Percentiles rank a stretch among this genome's conserved stretches.
These are phyloP conservation scores for Matsumyia berberina DNA, from an alignment of 2,888 invertebrate genomes.

Conservation along the genomic window DNA sequence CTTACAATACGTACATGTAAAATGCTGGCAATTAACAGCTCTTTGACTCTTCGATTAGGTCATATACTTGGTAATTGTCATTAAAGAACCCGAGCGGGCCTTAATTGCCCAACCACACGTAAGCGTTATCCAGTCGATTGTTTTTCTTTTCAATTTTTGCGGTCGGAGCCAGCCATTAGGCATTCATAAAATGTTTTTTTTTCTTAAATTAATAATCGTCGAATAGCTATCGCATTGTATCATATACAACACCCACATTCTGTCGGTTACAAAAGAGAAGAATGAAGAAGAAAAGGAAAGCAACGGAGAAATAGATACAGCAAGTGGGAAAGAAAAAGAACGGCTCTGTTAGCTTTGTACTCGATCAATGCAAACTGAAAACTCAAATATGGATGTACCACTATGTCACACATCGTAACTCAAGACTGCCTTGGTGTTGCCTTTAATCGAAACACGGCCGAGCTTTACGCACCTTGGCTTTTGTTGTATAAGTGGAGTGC, in stretches of 20 bases:
- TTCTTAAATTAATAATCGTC: constrained; percentile 44
- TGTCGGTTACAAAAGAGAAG: constrained; percentile 24
- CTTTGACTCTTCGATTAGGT: constrained; percentile 50
- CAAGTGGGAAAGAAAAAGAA: constrained; percentile 27
- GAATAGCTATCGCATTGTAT: constrained; percentile 56
- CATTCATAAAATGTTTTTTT: constrained; percentile 49
- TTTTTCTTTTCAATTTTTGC: constrained; percentile 10
- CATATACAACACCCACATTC: constrained; percentile 43
- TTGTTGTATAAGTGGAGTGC: constrained; percentile 55
- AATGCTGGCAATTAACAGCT: constrained; percentile 25
- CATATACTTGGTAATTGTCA: constrained; percentile 52
- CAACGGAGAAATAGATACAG: constrained; percentile 20
- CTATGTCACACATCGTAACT: constrained; percentile 32
- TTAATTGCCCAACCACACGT: constrained; percentile 52
- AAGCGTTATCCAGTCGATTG: background rate
- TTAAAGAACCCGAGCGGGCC: constrained; percentile 48
- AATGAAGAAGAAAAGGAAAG: constrained; percentile 37
- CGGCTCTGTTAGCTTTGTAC: constrained; percentile 25
- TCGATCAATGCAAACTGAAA: constrained; percentile 45
- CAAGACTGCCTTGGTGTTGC: constrained; percentile 32
- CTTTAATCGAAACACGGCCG: constrained; percentile 30
- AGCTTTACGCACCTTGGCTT: constrained; percentile 55
- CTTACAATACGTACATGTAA: background rate
- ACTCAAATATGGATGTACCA: constrained; percentile 49
- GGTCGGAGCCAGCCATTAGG: constrained; percentile 46